phyloP scores from a whole-genome alignment of 2,888 invertebrate species.

The Onthophagus sagittarius region DNA sequence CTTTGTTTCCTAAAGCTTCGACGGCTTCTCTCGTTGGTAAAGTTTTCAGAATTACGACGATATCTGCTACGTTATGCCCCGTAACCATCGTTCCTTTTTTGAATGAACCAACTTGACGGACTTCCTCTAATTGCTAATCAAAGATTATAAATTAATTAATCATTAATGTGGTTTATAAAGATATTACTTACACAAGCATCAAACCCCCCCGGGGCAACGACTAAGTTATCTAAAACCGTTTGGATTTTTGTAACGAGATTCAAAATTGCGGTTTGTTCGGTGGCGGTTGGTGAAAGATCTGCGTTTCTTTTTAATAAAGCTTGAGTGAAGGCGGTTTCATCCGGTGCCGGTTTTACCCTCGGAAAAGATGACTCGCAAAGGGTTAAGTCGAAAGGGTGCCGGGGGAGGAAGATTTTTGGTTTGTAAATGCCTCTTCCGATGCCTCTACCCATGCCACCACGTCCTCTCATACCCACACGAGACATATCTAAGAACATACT shows the following conservation, averaged over 20 bases:
- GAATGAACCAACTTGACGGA: conserved; percentile 94
- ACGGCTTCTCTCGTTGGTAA: conserved; percentile 94
- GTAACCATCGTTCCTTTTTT: conserved; percentile 98
- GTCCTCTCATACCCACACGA: conserved; percentile 66
- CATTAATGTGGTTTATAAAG: not conserved
- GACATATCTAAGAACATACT: conserved; percentile 55
- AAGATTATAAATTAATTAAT: conserved; percentile 30
- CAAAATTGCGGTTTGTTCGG: conserved; percentile 88
- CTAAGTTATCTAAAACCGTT: conserved; percentile 87
- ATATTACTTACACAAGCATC: conserved; percentile 84
- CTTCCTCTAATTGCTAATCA: conserved; percentile 81
- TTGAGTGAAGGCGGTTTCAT: conserved; percentile 83
- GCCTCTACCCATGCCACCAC: conserved; percentile 60
- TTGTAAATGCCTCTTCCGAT: conserved; percentile 62
- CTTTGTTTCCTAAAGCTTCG: conserved; percentile 84
- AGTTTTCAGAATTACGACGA: conserved; percentile 95
- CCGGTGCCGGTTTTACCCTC: conserved; percentile 73
- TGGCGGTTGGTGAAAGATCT: conserved; percentile 85
- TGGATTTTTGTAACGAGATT: conserved; percentile 95
- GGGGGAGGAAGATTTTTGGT: conserved; percentile 61
- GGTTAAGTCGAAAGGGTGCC: conserved; percentile 84
- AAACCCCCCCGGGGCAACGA: conserved; percentile 90
- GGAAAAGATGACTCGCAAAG: conserved; percentile 88
- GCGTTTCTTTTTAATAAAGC: conserved; percentile 88
- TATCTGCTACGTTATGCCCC: conserved; percentile 92